phyloP scores from a whole-genome alignment of 2,113 vertebrate genomes.

The Conger conger region DNA sequence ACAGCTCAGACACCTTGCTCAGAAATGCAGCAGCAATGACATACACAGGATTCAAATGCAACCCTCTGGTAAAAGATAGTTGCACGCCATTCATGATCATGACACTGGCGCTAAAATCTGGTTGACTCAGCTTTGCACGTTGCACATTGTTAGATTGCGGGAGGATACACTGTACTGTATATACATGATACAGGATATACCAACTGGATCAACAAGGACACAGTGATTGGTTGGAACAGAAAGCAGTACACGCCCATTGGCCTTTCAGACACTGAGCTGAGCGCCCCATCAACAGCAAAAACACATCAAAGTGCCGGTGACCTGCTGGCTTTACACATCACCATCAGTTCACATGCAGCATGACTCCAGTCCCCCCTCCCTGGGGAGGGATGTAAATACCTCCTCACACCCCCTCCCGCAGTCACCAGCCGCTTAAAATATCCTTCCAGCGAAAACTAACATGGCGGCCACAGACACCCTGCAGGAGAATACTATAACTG shows the following conservation, averaged over 20 bases:
- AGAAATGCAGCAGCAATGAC: no score
- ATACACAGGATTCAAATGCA: no score
- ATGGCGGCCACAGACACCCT: neutral
- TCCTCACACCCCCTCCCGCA: neutral
- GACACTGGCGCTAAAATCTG: no score
- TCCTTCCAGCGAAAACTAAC: neutral
- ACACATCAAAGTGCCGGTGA: neutral
- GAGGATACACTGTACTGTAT: no score
- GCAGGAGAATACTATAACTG: neutral
- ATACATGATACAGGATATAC: neutral
- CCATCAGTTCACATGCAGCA: neutral
- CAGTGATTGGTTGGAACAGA: neutral
- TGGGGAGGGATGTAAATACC: neutral
- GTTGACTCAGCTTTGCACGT: no score
- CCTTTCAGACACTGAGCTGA: neutral
- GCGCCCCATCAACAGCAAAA: neutral
- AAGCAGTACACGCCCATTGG: neutral
- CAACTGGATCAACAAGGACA: neutral
- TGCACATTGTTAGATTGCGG: no score
- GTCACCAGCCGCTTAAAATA: neutral
- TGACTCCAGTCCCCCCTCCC: neutral
- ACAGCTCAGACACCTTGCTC: no score
- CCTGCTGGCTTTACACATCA: neutral
- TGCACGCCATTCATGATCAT: no score
- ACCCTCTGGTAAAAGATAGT: no score